Evolutionary conservation across 2,113 vertebrate genomes (phyloP).

Genomic region (Otis tarda): DNA sequence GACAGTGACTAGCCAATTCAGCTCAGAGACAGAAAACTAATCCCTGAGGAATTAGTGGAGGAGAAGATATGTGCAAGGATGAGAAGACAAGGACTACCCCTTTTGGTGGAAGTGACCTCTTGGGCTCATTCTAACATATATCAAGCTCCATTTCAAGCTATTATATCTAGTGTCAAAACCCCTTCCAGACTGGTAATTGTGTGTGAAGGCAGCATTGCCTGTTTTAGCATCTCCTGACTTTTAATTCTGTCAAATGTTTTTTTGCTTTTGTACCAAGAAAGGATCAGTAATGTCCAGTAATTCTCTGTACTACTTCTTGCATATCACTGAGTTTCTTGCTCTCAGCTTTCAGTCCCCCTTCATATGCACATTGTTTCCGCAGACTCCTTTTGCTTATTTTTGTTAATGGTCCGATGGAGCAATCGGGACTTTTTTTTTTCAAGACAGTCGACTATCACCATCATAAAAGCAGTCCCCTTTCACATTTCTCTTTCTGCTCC

Average conservation of each 20-base stretch:
- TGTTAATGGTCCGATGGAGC: background rate
- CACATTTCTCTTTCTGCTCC: background rate
- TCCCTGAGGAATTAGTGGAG: background rate
- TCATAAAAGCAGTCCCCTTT: background rate
- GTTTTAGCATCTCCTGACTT: background rate
- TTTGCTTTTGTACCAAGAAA: background rate
- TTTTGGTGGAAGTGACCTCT: background rate
- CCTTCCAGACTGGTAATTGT: background rate
- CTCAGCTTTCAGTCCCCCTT: background rate
- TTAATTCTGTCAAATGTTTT: background rate
- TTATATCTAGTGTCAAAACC: background rate
- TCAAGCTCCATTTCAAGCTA: background rate
- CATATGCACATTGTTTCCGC: background rate
- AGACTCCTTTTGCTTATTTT: background rate
- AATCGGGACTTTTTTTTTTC: background rate
- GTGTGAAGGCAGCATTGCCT: background rate
- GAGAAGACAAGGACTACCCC: background rate
- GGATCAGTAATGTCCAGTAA: background rate
- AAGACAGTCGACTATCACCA: background rate
- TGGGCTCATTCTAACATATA: background rate
- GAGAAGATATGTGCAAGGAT: background rate
- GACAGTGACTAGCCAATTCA: background rate
- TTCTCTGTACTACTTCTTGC: background rate
- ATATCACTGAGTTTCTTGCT: background rate
- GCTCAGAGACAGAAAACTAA: conserved; percentile 7